Evolutionary conservation across 2,797 vertebrate genomes (phyloP), one percentile per base, ranked within the genome.

Genomic region (Allobates femoralis): DNA sequence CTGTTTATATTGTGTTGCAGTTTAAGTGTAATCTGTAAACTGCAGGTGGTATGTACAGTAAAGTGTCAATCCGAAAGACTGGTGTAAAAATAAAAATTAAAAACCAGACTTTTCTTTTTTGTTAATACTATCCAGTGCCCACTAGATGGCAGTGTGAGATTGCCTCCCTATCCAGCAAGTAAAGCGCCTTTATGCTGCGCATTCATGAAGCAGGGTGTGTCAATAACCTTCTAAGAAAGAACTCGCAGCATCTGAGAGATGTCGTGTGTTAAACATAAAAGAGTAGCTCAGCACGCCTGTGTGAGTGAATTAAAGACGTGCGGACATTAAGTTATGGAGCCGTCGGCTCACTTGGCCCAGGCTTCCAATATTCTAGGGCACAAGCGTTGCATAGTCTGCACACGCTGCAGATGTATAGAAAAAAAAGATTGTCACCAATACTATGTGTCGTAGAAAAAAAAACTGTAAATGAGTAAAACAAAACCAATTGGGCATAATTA

Each of bases 231-330:
- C 69, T 60, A 41, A 83, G 55, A 74, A 83, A 19, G 69, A 83
- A 83, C 55, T 60, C 16, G 10, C 60, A 19, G 26, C 55, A 83
- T 83, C 18, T 75, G 32, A 83, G 58, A 60, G 81, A 83, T 83
- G 79, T n/a, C 51, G 81, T 58, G 53, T 32, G 55, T 83, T 83
- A 83, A 28, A 83, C 69, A 75, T 83, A 75, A 83, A 83, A 75
- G 53, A 28, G 32, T 12, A 83, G 56, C 81, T 56, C 64, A 12
- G 30, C 12, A 60, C 26, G 69, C 81, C 55, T 50, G 69, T 83
- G 30, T 50, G 16, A 60, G 69, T 23, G 26, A 83, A 83, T 30
- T 21, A 28, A 41, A 83, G 67, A 37, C 10, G 46, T 53, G 64
- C n/a, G 32, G 46, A 71, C 50, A 82, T 41, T 26, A 37, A 26